phyloP scores from a whole-genome alignment of 2,888 invertebrate genomes.

The Thereva unica region DNA sequence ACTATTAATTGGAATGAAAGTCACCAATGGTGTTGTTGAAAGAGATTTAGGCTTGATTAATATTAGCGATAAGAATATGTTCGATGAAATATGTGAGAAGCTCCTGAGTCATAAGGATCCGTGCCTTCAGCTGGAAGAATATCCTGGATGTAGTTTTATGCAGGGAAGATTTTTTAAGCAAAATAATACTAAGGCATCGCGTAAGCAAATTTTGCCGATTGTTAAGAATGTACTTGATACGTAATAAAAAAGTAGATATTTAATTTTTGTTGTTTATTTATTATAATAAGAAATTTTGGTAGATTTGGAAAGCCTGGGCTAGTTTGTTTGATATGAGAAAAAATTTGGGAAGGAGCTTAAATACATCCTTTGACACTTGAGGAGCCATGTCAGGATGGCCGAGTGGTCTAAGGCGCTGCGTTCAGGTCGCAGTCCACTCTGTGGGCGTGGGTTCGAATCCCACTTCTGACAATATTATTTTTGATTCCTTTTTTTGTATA shows the following conservation, averaged over 20 bases:
- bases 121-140: slow-evolving; percentile 54
- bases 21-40: slow-evolving; percentile 54
- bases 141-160: slow-evolving; percentile 52
- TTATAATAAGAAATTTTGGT: no score
- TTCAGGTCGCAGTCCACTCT: slow-evolving; percentile 40
- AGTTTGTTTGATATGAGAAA: no score
- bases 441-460: slow-evolving; percentile 37
- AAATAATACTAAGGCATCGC: slow-evolving; percentile 64
- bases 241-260: slow-evolving; percentile 22
- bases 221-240: slow-evolving; percentile 59
- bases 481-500: no score
- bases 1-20: slow-evolving; percentile 68
- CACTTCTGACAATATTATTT: slow-evolving; percentile 25
- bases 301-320: no score
- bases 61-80: slow-evolving; percentile 47
- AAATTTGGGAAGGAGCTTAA: no score
- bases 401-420: slow-evolving; percentile 41
- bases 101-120: slow-evolving; percentile 45
- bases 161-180: slow-evolving; percentile 63
- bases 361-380: no score
- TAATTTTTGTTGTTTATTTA: no score
- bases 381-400: slow-evolving; percentile 34
- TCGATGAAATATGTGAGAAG: slow-evolving; percentile 46
- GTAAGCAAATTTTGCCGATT: slow-evolving; percentile 72
- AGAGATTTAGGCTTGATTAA: slow-evolving; percentile 66